Percentiles rank a stretch among this genome's conserved stretches.
Evolutionary conservation across 2,113 vertebrate species (phyloP).

Genomic region (Recurvirostra avosetta): DNA sequence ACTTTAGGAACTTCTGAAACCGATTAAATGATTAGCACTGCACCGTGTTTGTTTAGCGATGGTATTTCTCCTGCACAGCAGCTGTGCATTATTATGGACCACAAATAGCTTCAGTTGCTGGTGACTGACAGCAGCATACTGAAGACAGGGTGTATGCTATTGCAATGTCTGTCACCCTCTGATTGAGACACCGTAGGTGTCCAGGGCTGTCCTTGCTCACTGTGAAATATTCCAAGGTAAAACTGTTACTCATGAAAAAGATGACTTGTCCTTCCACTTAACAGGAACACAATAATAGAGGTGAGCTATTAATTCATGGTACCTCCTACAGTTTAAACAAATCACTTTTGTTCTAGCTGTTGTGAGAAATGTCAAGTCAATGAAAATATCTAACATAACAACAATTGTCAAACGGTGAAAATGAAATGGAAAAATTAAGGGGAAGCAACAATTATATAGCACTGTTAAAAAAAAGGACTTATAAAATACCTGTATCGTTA

Average conservation of each 20-base stretch:
- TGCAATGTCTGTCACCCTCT: conserved; percentile 47
- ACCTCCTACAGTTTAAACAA: conserved; percentile 32
- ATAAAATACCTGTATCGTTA: background rate
- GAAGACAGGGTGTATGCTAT: conserved; percentile 52
- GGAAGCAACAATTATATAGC: background rate
- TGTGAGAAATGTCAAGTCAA: conserved; percentile 23
- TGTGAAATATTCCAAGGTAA: conserved; percentile 66
- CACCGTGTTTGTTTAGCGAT: background rate
- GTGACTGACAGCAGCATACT: conserved; percentile 70
- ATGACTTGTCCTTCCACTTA: conserved; percentile 54
- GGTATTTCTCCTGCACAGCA: conserved; percentile 53
- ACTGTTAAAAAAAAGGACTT: background rate
- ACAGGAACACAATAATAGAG: conserved; percentile 45
- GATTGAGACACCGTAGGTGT: conserved; percentile 64
- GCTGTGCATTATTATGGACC: conserved; percentile 57
- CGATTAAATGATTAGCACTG: background rate
- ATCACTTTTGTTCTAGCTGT: conserved; percentile 31
- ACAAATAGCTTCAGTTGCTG: conserved; percentile 58
- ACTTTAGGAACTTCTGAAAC: conserved; percentile 9
- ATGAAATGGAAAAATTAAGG: background rate
- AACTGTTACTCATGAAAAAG: conserved; percentile 61
- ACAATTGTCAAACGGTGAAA: background rate
- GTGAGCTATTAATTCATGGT: conserved; percentile 36
- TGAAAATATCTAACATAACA: background rate
- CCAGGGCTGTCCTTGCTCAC: conserved; percentile 48